Conservation (phyloP, 2,113 vertebrate genomes). For the Pipra filicauda region DNA sequence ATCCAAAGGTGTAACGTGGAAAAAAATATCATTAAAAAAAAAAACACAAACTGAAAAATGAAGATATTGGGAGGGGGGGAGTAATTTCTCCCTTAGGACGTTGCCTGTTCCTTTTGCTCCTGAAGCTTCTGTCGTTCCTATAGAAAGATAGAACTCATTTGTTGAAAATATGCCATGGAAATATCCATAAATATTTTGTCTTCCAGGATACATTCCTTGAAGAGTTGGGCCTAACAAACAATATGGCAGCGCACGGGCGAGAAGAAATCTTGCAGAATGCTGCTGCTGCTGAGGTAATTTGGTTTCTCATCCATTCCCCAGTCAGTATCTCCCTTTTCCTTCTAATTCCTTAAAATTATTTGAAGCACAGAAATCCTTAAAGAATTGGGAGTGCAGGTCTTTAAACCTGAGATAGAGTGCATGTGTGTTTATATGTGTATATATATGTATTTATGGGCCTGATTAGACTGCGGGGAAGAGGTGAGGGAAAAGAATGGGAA, state of each 20-base stretch:
- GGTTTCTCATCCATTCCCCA: background rate
- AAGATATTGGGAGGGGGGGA: background rate
- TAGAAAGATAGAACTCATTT: background rate
- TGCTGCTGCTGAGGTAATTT: constrained; percentile 33
- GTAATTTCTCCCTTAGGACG: background rate
- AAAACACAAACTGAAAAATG: background rate
- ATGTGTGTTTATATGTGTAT: background rate
- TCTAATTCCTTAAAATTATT: background rate
- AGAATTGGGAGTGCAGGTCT: background rate
- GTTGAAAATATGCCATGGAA: constrained; percentile 10
- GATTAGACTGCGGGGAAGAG: background rate
- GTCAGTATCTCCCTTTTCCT: background rate
- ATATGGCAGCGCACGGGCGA: constrained; percentile 46
- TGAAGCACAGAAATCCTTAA: background rate
- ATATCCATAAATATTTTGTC: constrained; percentile 61
- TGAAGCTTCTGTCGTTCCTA: background rate
- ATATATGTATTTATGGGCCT: background rate
- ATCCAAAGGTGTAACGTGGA: background rate
- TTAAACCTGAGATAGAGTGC: background rate
- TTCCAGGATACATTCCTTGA: constrained; percentile 43
- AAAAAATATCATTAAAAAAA: background rate
- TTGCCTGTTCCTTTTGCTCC: background rate
- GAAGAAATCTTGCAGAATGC: background rate
- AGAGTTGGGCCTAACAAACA: constrained; percentile 58
- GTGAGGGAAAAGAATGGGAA: background rate